These are phyloP conservation scores for Schlechtendalia chinensis DNA, from an alignment of 1,140 invertebrate genomes.

Conservation along the genomic window DNA sequence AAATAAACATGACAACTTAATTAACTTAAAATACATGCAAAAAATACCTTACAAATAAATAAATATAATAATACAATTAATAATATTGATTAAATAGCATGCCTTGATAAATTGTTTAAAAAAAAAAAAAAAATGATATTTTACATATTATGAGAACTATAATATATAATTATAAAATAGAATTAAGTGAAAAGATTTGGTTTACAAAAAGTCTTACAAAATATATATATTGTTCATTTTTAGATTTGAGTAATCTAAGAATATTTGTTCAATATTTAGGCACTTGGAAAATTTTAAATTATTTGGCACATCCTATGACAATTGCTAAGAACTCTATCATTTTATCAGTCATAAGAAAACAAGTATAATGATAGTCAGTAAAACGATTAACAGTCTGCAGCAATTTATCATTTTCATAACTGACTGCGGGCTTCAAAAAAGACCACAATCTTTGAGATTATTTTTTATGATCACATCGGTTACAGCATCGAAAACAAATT, in stretches of 20 bases:
- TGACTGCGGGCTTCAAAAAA: constrained; percentile 61
- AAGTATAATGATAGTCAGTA: constrained; percentile 15
- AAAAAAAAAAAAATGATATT: neutral
- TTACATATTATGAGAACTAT: neutral
- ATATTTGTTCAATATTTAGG: neutral
- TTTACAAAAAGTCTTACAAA: neutral
- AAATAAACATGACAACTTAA: neutral
- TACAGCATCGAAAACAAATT: constrained; percentile 89
- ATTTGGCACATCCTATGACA: constrained; percentile 22
- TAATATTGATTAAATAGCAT: neutral
- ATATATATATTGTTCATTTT: neutral
- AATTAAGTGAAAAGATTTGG: neutral
- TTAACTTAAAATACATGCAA: constrained; percentile 9
- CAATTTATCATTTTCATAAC: neutral
- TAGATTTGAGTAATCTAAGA: neutral
- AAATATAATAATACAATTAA: too few relatives aligned
- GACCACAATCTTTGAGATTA: constrained; percentile 88
- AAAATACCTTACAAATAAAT: constrained; percentile 8
- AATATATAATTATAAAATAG: neutral
- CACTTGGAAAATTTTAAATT: too few relatives aligned
- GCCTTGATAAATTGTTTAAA: neutral
- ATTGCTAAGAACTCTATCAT: constrained; percentile 14
- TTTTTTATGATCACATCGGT: constrained; percentile 92
- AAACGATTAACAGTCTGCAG: neutral
- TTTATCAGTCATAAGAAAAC: constrained; percentile 32